Conservation (phyloP, 2,888 invertebrate genomes). For the Hypolimnas misippus region DNA sequence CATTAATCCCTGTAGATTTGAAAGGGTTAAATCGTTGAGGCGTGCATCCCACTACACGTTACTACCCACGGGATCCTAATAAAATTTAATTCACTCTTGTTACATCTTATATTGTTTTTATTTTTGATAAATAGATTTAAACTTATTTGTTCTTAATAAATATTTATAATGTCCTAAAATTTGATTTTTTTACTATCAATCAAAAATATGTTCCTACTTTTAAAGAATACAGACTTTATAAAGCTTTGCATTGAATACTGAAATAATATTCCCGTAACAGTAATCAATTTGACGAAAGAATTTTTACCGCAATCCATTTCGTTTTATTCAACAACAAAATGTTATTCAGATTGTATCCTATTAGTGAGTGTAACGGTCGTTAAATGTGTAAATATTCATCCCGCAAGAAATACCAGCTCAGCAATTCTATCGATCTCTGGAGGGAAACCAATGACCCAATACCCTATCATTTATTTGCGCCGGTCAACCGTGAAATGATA, state of each 20-base stretch:
- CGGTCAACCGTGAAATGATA: conserved; percentile 45
- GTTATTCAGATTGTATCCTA: conserved; percentile 46
- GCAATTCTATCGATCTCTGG: conserved; percentile 71
- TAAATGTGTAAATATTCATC: conserved; percentile 75
- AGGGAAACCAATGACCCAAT: conserved; percentile 68
- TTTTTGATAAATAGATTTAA: neutral
- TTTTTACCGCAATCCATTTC: neutral
- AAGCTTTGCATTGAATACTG: too few species aligned
- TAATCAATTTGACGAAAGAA: neutral
- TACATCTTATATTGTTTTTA: neutral
- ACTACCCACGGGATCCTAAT: conserved; percentile 18
- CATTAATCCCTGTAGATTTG: conserved; percentile 77
- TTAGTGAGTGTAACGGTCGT: conserved; percentile 65
- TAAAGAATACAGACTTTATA: too few species aligned
- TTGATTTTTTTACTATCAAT: too few species aligned
- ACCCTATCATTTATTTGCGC: conserved; percentile 46
- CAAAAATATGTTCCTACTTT: too few species aligned
- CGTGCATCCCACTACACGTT: conserved; percentile 62
- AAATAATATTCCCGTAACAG: neutral
- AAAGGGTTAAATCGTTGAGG: conserved; percentile 66
- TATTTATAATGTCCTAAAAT: neutral
- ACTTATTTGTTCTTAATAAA: neutral
- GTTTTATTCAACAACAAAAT: neutral
- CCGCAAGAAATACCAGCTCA: conserved; percentile 58
- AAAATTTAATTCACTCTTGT: neutral